phyloP scores from a whole-genome alignment of 2,888 invertebrate genomes.

The Sinohyriopsis cumingii region DNA sequence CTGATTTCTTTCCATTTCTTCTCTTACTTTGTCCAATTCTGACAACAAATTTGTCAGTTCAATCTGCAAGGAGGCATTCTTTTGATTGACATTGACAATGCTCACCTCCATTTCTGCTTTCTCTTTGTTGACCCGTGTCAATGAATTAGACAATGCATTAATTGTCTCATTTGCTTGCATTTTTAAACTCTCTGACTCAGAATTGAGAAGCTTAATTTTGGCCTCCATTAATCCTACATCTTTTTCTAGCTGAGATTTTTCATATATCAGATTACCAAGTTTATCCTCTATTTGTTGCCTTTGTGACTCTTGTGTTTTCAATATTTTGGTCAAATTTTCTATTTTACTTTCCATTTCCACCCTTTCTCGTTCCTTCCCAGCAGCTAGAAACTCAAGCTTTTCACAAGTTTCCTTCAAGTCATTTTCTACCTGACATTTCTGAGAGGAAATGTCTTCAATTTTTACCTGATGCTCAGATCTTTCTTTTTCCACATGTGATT shows the following conservation, averaged over 20 bases:
- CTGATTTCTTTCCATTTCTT: constrained; percentile 22
- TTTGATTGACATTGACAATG: constrained; percentile 12
- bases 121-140: constrained; percentile 7
- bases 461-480: constrained; percentile 23
- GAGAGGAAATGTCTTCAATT: constrained; percentile 11
- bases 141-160: constrained; percentile 10
- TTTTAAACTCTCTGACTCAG: constrained; percentile 25
- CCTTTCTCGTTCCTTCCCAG: constrained; percentile 19
- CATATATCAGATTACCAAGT: constrained; percentile 39
- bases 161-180: constrained; percentile 23
- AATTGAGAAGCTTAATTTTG: constrained; percentile 28
- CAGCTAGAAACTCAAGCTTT: constrained; percentile 13
- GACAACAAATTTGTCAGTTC: constrained; percentile 2
- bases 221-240: constrained; percentile 42
- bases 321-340: constrained; percentile 17
- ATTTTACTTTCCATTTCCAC: constrained; percentile 24
- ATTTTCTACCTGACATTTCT: constrained; percentile 21
- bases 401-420: constrained; percentile 18
- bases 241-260: constrained; percentile 41
- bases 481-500: constrained; percentile 17
- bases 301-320: constrained; percentile 26
- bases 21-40: constrained; percentile 6
- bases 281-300: constrained; percentile 32
- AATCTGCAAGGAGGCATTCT: constrained; percentile 4
- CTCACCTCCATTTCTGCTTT: constrained; percentile 6